Evolutionary conservation across 2,113 vertebrate species (phyloP).

Genomic region (Bombycilla garrulus): DNA sequence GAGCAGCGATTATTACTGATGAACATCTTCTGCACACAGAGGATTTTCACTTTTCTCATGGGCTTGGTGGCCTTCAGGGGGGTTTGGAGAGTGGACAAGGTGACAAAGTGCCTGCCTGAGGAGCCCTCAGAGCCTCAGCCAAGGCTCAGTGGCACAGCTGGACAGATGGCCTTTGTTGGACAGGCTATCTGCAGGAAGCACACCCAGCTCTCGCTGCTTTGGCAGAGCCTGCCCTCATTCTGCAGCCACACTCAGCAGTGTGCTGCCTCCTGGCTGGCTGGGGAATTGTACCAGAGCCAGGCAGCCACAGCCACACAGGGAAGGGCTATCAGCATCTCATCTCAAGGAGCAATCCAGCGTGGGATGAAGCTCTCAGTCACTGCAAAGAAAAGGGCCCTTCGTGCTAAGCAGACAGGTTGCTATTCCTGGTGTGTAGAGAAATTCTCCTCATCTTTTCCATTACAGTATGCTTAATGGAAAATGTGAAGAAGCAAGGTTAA

Average conservation of each 20-base stretch:
- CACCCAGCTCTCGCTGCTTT: not conserved
- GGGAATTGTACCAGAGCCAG: not conserved
- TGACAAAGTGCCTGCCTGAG: not conserved
- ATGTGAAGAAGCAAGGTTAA: slow-evolving; percentile 44
- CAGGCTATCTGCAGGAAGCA: accelerated
- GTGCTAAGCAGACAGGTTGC: slow-evolving; percentile 25
- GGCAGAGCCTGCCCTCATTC: not conserved
- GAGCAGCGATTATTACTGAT: not conserved
- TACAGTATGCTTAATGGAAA: slow-evolving; percentile 48
- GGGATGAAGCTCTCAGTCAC: not conserved
- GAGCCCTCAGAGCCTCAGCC: not conserved
- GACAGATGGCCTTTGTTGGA: not conserved
- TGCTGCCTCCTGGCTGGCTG: not conserved
- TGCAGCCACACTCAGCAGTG: not conserved
- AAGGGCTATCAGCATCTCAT: not conserved
- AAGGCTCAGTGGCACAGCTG: not conserved
- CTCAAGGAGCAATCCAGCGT: not conserved
- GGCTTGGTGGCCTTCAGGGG: not conserved
- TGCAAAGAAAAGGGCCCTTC: not conserved
- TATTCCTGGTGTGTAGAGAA: not conserved
- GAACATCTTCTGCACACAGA: not conserved
- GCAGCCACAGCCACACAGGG: not conserved
- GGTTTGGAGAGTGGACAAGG: not conserved
- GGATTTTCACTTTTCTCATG: not conserved
- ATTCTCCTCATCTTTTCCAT: slow-evolving; percentile 35